Percentiles rank a stretch among this genome's conserved stretches.
Conservation (phyloP, 2,113 vertebrate genomes). For the Plotosus lineatus region DNA sequence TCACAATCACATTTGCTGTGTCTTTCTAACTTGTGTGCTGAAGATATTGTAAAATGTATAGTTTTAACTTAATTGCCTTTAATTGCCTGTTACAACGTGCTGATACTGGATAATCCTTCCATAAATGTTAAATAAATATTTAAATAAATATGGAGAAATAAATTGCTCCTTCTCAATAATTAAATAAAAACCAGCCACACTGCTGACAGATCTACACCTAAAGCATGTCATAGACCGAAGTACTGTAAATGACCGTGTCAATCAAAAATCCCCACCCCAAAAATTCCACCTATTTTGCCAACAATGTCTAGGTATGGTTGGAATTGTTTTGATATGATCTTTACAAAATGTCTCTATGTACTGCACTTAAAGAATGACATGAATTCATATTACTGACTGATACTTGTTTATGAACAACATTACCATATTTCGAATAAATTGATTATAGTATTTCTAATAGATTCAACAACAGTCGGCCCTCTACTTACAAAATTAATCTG, state of each 20-base stretch:
- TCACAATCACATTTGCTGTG: too few relatives aligned
- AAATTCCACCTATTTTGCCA: neutral
- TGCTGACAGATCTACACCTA: neutral
- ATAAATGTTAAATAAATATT: neutral
- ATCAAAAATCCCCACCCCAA: neutral
- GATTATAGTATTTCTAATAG: too few relatives aligned
- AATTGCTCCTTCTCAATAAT: too few relatives aligned
- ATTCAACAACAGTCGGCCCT: too few relatives aligned
- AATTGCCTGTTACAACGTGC: too few relatives aligned
- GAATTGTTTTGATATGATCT: slow-evolving; percentile 10
- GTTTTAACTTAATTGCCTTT: too few relatives aligned
- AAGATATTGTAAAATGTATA: neutral
- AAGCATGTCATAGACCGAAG: neutral
- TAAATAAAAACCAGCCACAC: neutral
- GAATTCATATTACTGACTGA: neutral
- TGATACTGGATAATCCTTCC: neutral
- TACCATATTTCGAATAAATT: neutral
- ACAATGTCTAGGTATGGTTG: neutral
- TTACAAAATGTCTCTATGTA: too few relatives aligned
- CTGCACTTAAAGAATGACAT: neutral
- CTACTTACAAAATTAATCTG: too few relatives aligned
- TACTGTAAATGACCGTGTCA: neutral
- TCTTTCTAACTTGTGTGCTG: too few relatives aligned
- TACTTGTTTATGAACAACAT: neutral
- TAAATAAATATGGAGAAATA: too few relatives aligned